Base-by-base conservation (phyloP, 2,797 vertebrate genomes). In the Amblyraja radiata region DNA sequence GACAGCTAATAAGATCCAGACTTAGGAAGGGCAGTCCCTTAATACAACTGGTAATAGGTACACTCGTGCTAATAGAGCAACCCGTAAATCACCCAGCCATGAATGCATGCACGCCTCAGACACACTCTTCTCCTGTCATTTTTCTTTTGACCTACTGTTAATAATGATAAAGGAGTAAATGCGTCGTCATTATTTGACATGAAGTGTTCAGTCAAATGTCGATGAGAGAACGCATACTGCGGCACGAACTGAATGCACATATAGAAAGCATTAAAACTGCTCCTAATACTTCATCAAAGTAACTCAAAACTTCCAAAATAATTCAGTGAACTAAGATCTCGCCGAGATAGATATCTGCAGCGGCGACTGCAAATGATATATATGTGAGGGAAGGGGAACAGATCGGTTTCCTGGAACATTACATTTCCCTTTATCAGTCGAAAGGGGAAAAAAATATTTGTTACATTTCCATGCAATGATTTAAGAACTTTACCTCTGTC, bases 1-100 rank as follows among this genome's bases (percentile, higher is more conserved):
- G 39, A 74, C 46, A 71, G 71, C 71, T 92, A 92, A 92, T 92
- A 92, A 76, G 90, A 92, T 92, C 90, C 90, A 92, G 90, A 92
- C 90, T 71, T 14, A 76, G 32, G 90, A 54, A 76, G 71, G 88
- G 71, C 68, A 74, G 90, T n/a, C 25, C 71, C 39, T 46, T 74
- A 46, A 74, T 76, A 76, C n/a, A 92, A 74, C 36, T 92, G 71
- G 71, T 92, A 76, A 92, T 92, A 92, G 90, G 71, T 92, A 92
- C 90, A 92, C 16, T 92, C 14, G 90, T 92, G 90, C 90, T 92
- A 92, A 92, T 92, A 92, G 71, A 46, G 68, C 90, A 76, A 5
- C 18, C 90, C 46, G 71, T 92, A 92, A 92, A 92, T 92, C 90
- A 92, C 4, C 28, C 21, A 46, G 10, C 46, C 21, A 54, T 25